phyloP scores from a whole-genome alignment of 1,140 invertebrate species.

The Ptiloglossa arizonensis region DNA sequence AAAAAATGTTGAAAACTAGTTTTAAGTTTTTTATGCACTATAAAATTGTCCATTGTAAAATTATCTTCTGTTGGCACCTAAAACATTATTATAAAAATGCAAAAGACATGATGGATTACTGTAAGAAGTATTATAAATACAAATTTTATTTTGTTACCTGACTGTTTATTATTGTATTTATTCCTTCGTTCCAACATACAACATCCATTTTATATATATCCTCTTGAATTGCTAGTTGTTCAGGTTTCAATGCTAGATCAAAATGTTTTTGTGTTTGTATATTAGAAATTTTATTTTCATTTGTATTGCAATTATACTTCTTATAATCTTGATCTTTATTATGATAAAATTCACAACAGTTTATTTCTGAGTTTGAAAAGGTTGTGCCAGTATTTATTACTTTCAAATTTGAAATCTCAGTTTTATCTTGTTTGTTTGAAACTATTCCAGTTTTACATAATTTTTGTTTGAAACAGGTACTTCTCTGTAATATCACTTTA shows the following conservation, averaged over 20 bases:
- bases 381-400: neutral
- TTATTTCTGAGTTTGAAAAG: constrained; percentile 2
- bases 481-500: constrained; percentile 10
- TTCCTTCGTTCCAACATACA: constrained; percentile 51
- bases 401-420: constrained; percentile 7
- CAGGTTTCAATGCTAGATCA: constrained; percentile 31
- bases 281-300: constrained; percentile 37
- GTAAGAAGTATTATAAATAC: constrained; percentile 4
- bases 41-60: constrained; percentile 53
- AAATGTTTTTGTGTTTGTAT: constrained; percentile 6
- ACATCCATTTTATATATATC: constrained; percentile 72
- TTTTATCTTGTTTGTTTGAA: constrained; percentile 17
- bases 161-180: constrained; percentile 3
- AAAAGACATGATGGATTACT: neutral
- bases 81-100: neutral
- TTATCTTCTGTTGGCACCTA: constrained; percentile 20
- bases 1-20: constrained; percentile 67
- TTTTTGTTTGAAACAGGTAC: constrained; percentile 12
- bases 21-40: constrained; percentile 56
- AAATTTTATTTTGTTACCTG: constrained; percentile 19
- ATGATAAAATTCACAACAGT: constrained; percentile 2
- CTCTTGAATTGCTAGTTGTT: constrained; percentile 60
- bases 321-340: constrained; percentile 13
- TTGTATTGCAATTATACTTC: neutral
- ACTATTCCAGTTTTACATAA: neutral